Conservation (phyloP, 1,140 invertebrate genomes). For the Mya arenaria region DNA sequence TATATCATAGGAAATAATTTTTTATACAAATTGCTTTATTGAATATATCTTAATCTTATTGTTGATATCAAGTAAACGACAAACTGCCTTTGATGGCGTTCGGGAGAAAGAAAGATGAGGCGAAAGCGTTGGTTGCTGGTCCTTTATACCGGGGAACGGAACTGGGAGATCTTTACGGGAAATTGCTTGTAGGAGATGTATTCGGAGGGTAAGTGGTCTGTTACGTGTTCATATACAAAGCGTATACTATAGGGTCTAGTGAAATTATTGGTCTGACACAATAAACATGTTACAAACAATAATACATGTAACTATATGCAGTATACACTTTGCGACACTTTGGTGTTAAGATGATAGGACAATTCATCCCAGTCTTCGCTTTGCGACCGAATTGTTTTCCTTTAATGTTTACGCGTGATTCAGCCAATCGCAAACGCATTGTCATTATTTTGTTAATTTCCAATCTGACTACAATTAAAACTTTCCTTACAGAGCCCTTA, state of each 20-base stretch:
- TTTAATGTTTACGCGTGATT: background rate
- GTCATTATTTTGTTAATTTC: background rate
- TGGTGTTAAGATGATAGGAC: background rate
- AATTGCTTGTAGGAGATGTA: constrained; percentile 31
- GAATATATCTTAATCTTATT: background rate
- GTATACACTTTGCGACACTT: background rate
- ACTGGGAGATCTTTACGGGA: constrained; percentile 6
- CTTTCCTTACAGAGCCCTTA: background rate
- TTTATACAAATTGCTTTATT: background rate
- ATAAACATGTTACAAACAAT: background rate
- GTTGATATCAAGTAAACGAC: background rate
- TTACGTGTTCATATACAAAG: background rate
- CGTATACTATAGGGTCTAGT: background rate
- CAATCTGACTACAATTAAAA: background rate
- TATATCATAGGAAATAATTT: background rate
- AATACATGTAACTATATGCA: background rate
- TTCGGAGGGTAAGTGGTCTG: background rate
- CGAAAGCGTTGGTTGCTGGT: constrained; percentile 24
- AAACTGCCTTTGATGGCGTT: background rate
- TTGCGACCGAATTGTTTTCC: background rate
- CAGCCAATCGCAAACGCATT: background rate
- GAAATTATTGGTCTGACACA: background rate
- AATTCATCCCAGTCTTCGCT: background rate
- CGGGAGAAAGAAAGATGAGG: background rate
- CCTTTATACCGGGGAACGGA: constrained; percentile 25